Base-by-base conservation (phyloP, 2,888 invertebrate species). In the Homarus gammarus region DNA sequence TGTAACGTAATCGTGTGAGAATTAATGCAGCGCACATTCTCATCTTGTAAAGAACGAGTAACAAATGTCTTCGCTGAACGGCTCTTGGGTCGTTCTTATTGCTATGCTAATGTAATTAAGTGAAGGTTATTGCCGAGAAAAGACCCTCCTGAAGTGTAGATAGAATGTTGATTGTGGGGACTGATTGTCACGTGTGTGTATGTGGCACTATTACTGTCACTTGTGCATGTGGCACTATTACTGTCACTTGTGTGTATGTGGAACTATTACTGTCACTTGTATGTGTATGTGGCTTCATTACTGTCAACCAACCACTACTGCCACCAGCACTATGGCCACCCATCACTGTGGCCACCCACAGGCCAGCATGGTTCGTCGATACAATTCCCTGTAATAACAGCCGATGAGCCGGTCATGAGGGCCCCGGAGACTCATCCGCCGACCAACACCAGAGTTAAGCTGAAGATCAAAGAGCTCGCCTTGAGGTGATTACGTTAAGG, bases 61-160 rank as follows among this genome's bases (percentile, higher is more conserved):
- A 56, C 56, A 18, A 56, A 56, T 56, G 56, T 18, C 3, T 5
- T 5, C 56, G 56, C 22, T 56, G 22, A 56, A 18, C 15, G 22
- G 56, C 56, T 56, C 22, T 18, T 22, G 22, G 56, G 22, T 56
- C 56, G 22, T 56, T 56, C 56, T 56, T 56, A 56, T 56, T 56
- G 56, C 56, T 56, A 56, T 56, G 56, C 56, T 56, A 56, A 56
- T 56, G 56, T 56, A 56, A 56, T 56, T 56, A 56, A 56, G 56
- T 22, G 56, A 56, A 56, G 56, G 56, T 56, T 56, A 56, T 56
- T 56, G 56, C 56, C 22, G 15, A 22, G 56, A 56, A 56, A 22
- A 22, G 18, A 18, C 56, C 56, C 56, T 56, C 18, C 15, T 15
- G 56, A 56, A 56, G 56, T 56, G 22, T 3, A 12, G 56, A 56